These are phyloP conservation scores for Centrocercus urophasianus DNA, from an alignment of 2,113 vertebrate genomes.

Conservation along the genomic window DNA sequence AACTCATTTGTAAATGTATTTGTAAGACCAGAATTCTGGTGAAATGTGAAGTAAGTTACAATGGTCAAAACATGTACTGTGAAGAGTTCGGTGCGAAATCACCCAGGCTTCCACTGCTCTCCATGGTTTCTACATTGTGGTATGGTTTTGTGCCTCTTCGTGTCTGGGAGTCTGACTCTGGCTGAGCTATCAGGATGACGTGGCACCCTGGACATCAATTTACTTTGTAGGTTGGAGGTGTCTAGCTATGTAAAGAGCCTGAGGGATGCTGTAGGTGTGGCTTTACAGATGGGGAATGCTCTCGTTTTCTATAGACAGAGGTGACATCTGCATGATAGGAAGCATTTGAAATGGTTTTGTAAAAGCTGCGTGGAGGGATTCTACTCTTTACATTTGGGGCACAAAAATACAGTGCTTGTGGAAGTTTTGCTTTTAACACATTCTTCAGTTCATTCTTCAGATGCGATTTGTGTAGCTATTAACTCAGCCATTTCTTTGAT, in stretches of 20 bases:
- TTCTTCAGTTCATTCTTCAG: neutral
- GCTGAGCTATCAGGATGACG: neutral
- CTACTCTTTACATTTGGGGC: neutral
- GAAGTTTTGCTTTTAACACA: neutral
- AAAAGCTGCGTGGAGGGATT: neutral
- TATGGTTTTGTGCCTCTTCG: neutral
- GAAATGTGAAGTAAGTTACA: neutral
- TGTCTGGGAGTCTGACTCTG: neutral
- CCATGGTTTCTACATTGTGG: neutral
- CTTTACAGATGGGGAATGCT: neutral
- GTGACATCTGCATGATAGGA: no score
- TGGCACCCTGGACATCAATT: neutral
- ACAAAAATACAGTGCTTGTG: neutral
- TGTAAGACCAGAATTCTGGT: neutral
- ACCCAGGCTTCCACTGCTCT: neutral
- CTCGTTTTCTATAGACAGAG: neutral
- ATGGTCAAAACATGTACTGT: rapidly evolving
- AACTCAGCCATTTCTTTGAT: neutral
- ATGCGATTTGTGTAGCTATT: neutral
- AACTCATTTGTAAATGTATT: rapidly evolving
- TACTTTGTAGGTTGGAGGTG: neutral
- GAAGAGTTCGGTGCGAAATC: neutral
- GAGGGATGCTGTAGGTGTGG: neutral
- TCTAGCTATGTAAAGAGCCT: neutral
- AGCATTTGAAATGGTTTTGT: neutral